Percentiles rank a stretch among this genome's conserved stretches.
These are phyloP conservation scores for Bradypus variegatus DNA, from an alignment of 2,797 vertebrate species.

Conservation along the genomic window DNA sequence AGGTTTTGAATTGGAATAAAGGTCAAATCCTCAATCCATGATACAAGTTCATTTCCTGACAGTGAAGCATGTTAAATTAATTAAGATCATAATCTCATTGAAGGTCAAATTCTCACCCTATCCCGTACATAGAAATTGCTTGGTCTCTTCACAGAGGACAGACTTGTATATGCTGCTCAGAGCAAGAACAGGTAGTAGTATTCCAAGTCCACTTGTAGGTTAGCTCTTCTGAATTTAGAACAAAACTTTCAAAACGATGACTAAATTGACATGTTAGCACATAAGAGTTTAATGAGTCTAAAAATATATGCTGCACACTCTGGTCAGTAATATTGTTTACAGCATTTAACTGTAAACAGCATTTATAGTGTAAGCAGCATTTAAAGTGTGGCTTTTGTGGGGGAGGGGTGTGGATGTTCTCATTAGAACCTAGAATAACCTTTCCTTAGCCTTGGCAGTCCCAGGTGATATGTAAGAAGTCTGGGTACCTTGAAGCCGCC, in stretches of 20 bases:
- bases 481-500: background rate
- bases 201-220: background rate
- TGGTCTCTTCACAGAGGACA: background rate
- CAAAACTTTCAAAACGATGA: background rate
- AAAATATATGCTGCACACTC: background rate
- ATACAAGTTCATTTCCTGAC: background rate
- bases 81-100: background rate
- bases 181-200: background rate
- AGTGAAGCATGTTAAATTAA: background rate
- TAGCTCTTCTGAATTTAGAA: background rate
- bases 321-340: background rate
- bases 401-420: background rate
- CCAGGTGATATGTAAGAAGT: background rate
- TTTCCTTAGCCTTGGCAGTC: background rate
- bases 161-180: background rate
- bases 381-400: background rate
- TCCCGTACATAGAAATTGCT: background rate
- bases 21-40: background rate
- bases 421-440: background rate
- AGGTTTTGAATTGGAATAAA: constrained; percentile 13
- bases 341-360: background rate
- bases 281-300: background rate
- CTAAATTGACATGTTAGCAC: background rate
- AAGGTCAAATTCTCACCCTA: background rate
- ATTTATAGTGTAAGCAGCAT: background rate